phyloP scores from a whole-genome alignment of 2,797 vertebrate species.

The Varecia variegata region DNA sequence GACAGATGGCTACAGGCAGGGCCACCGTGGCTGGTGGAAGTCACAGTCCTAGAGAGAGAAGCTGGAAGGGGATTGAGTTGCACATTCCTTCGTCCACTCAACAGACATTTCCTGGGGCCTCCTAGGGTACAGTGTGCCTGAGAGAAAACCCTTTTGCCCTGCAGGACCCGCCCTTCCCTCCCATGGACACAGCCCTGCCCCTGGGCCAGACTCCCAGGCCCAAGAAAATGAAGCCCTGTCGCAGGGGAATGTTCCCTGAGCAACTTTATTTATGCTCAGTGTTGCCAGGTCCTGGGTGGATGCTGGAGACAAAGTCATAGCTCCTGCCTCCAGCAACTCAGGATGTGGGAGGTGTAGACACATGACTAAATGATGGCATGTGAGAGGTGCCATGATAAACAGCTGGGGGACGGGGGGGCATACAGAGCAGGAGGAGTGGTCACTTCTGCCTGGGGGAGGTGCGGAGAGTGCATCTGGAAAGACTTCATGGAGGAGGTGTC shows the following conservation, averaged over 20 bases:
- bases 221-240: not conserved
- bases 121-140: accelerated
- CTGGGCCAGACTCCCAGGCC: not conserved
- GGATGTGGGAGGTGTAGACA: not conserved
- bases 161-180: not conserved
- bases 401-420: not conserved
- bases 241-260: not conserved
- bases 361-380: not conserved
- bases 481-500: not conserved
- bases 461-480: not conserved
- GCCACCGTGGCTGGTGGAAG: not conserved
- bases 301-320: not conserved
- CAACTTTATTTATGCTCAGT: not conserved
- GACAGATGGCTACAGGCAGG: not conserved
- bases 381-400: not conserved
- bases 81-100: not conserved
- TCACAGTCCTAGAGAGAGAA: constrained; percentile 3
- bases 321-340: not conserved
- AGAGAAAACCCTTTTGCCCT: not conserved
- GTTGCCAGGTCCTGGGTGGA: not conserved
- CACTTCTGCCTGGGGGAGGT: not conserved
- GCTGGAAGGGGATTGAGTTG: not conserved
- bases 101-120: not conserved
- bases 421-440: not conserved
- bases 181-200: not conserved